phyloP scores from a whole-genome alignment of 2,888 invertebrate species.

The Aromia moschata region DNA sequence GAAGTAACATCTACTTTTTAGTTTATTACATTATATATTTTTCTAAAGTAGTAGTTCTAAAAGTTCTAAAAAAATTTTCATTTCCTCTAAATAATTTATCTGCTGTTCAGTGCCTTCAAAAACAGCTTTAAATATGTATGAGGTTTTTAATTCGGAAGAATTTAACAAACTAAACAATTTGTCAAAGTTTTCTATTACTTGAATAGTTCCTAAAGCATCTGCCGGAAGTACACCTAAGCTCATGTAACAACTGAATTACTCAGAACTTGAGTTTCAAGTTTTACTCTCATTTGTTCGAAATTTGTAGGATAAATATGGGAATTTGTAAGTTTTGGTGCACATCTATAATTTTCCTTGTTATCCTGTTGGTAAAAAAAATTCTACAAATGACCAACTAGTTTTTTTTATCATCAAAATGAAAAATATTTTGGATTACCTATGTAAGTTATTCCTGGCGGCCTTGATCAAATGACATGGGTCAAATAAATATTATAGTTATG shows the following conservation, averaged over 20 bases:
- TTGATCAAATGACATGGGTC: constrained; percentile 19
- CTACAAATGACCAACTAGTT: constrained; percentile 19
- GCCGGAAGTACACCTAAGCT: constrained; percentile 19
- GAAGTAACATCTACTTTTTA: constrained; percentile 37
- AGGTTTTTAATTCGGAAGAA: not conserved
- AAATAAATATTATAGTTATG: constrained; percentile 7
- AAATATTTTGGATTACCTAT: constrained; percentile 17
- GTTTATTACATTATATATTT: constrained; percentile 29
- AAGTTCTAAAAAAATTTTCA: constrained; percentile 28
- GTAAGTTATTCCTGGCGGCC: constrained; percentile 23
- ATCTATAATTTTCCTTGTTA: constrained; percentile 15
- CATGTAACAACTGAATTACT: constrained; percentile 23
- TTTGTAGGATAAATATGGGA: constrained; percentile 14
- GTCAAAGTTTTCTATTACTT: constrained; percentile 21
- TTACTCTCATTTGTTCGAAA: constrained; percentile 24
- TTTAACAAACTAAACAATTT: constrained; percentile 24
- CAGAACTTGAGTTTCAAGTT: constrained; percentile 16
- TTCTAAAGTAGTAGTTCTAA: too few species aligned
- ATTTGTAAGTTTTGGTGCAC: constrained; percentile 21
- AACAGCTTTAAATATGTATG: constrained; percentile 18
- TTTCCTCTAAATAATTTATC: constrained; percentile 36
- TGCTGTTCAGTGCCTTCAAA: constrained; percentile 33
- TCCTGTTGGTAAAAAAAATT: constrained; percentile 15
- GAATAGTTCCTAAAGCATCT: constrained; percentile 15
- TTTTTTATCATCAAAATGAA: constrained; percentile 18